A percentile compares a stretch with the other conserved stretches of the same genome.
Evolutionary conservation across 2,797 vertebrate genomes (phyloP).

Genomic region (Rhadinocentrus ornatus): DNA sequence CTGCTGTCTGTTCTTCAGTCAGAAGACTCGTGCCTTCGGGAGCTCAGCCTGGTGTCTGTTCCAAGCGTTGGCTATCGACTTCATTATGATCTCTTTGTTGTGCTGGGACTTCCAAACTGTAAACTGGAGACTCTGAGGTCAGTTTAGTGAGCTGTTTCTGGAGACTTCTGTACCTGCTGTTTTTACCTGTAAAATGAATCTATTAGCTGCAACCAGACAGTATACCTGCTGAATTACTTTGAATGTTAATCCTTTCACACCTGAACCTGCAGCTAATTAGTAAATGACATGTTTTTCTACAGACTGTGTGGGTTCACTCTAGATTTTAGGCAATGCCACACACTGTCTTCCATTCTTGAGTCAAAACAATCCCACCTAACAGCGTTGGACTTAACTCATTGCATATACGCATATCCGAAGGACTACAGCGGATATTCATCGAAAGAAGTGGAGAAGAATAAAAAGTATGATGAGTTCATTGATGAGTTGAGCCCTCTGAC

Average conservation of each 20-base stretch:
- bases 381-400: slow-evolving; percentile 17
- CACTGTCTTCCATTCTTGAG: slow-evolving; percentile 1
- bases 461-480: not conserved
- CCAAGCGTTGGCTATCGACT: rapidly evolving
- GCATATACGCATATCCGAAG: slow-evolving; percentile 5
- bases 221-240: too few species aligned
- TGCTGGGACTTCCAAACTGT: slow-evolving; percentile 14
- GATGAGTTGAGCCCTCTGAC: slow-evolving; percentile 21
- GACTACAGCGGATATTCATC: not conserved
- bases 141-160: not conserved
- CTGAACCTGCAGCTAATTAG: not conserved
- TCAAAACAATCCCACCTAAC: slow-evolving; percentile 3
- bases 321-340: not conserved
- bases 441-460: not conserved
- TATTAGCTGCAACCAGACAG: too few species aligned
- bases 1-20: slow-evolving; percentile 4
- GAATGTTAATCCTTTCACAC: not conserved
- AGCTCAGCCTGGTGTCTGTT: slow-evolving; percentile 12
- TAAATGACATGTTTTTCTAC: not conserved
- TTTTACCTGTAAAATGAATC: too few species aligned
- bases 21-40: slow-evolving; percentile 7
- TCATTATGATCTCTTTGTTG: not conserved
- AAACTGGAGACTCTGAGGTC: slow-evolving; percentile 21
- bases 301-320: slow-evolving; percentile 26
- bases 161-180: not conserved